Evolutionary conservation across 2,113 vertebrate genomes (phyloP), one percentile per base, ranked within the genome.

Genomic region (Cisticola juncidis): DNA sequence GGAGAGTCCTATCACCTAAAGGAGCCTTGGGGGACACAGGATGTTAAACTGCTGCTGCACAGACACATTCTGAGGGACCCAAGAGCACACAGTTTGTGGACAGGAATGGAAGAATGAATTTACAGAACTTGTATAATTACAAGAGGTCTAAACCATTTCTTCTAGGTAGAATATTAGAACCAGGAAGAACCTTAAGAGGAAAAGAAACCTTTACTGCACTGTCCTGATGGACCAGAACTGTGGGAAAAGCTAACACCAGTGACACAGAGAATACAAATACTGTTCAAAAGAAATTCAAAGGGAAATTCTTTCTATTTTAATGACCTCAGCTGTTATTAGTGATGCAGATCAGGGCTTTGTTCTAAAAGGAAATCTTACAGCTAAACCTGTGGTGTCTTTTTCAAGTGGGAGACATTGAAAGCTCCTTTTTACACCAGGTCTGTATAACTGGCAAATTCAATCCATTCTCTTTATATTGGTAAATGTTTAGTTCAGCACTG

Each of bases 311-410:
- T 73, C 65, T 57, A 57, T 65, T 87, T 92, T 82, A 89, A 91
- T 50, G 48, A 56, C 50, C 36, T 38, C 62, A 56, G 42, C 45
- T 69, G 44, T 85, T 91, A 87, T 94, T 94, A 94, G 91, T 81
- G 85, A 95, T 95, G 73, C 86, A 95, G 58, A 92, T 89, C 45
- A 95, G 89, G 77, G 21, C 78, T 95, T 87, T 89, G 84, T 90
- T 94, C 86, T 79, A 65, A 81, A 87, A 85, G 51, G 54, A 85
- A 87, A 87, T 65, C 78, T 92, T 54, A 42, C 61, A 69, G 71
- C 61, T 91, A 95, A 95, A 91, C 77, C 83, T 91, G 40, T 26
- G 35, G 56, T 60, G 18, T 48, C 56, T 78, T 81, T 78, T 88
- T 76, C 48, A 85, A 85, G 66, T 15, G 36, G 4, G 54, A 92